Percentiles rank a stretch among this genome's conserved stretches.
phyloP scores from a whole-genome alignment of 2,797 vertebrate genomes.

The Pelodytes ibericus region DNA sequence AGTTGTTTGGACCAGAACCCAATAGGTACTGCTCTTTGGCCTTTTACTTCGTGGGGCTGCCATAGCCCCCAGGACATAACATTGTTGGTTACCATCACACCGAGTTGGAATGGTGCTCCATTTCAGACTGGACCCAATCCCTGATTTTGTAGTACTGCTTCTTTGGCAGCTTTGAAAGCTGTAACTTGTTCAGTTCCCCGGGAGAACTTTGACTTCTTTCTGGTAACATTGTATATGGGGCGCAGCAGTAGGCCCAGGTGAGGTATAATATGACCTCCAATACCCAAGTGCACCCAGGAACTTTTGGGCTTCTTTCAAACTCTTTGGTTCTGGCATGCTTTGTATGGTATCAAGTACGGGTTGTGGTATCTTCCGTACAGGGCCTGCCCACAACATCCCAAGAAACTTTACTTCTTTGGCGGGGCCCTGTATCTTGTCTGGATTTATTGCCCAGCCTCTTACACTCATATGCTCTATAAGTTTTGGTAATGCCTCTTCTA shows the following conservation, averaged over 20 bases:
- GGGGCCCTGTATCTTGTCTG: background rate
- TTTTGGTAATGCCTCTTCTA: background rate
- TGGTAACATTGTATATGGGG: background rate
- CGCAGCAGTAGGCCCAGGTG: background rate
- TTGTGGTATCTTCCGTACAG: conserved; percentile 7
- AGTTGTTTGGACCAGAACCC: background rate
- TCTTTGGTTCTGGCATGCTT: background rate
- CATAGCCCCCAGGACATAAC: background rate
- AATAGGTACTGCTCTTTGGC: conserved; percentile 1
- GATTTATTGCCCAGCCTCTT: background rate
- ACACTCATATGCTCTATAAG: background rate
- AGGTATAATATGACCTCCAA: background rate
- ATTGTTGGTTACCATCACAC: background rate
- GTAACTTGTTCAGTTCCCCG: background rate
- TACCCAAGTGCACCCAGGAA: background rate
- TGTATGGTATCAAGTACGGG: background rate
- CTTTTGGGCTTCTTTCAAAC: background rate
- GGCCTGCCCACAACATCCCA: background rate
- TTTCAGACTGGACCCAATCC: background rate
- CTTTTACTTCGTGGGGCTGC: background rate
- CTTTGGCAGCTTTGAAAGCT: background rate
- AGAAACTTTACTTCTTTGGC: background rate
- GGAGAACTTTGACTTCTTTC: background rate
- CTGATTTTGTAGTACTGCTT: background rate
- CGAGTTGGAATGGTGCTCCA: background rate